These are phyloP conservation scores for Sphaerophoria taeniata DNA, from an alignment of 2,888 invertebrate genomes.

Conservation along the genomic window DNA sequence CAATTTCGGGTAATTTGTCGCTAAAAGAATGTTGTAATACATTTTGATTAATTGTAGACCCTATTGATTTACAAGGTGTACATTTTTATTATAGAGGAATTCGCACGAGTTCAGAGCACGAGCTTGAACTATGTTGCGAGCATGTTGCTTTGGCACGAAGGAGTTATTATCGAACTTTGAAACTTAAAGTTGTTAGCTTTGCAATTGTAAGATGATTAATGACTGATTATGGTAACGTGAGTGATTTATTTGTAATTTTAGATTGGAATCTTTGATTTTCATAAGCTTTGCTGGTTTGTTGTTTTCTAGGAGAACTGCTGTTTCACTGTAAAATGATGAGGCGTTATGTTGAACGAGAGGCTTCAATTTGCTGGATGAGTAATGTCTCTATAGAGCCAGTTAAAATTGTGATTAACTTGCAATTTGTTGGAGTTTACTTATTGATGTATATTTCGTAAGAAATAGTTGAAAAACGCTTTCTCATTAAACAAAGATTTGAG, in stretches of 20 bases:
- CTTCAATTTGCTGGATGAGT: slow-evolving; percentile 6
- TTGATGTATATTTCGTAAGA: too few relatives aligned
- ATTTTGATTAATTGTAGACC: slow-evolving; percentile 36
- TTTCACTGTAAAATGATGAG: slow-evolving; percentile 4
- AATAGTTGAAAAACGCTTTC: too few relatives aligned
- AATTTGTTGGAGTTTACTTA: background rate
- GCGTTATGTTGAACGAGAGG: slow-evolving; percentile 19
- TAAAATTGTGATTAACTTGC: background rate
- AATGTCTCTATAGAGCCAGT: slow-evolving; percentile 18
- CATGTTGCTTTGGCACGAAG: slow-evolving; percentile 1
- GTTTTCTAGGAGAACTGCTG: slow-evolving; percentile 6
- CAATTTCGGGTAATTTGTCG: slow-evolving; percentile 61
- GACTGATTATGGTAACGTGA: slow-evolving; percentile 41
- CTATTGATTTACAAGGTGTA: slow-evolving; percentile 38
- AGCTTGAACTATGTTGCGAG: background rate
- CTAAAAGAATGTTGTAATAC: slow-evolving; percentile 46
- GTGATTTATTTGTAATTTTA: slow-evolving; percentile 54
- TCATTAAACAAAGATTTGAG: too few relatives aligned
- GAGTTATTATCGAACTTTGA: slow-evolving; percentile 16
- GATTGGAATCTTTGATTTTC: slow-evolving; percentile 40
- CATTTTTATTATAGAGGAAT: slow-evolving; percentile 4
- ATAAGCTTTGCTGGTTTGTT: slow-evolving; percentile 23
- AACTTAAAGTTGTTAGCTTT: background rate
- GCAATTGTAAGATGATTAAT: slow-evolving; percentile 31
- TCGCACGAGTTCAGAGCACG: background rate